Base-by-base conservation (phyloP, 2,113 vertebrate species). In the Eretmochelys imbricata region DNA sequence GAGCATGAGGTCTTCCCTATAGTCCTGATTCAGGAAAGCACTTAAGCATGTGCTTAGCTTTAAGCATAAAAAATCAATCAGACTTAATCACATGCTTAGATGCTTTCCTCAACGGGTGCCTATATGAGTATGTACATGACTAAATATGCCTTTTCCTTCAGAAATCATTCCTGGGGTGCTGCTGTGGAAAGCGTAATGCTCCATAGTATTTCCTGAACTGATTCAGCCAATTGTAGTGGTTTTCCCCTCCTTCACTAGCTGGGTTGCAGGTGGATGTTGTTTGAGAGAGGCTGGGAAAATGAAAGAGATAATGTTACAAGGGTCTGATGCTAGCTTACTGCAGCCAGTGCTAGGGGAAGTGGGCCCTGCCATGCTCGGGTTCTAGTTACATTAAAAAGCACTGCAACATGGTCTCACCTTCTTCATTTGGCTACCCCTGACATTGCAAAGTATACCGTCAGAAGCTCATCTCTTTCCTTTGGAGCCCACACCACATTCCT, bases 141-240 rank as follows among this genome's bases (percentile, higher is more conserved):
- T 92, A 62, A 62, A 62, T 29, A 29, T 6, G 84, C 53, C 38
- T 95, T 62, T 88, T 14, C 87, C 54, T 31, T 51, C 83, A n/a
- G 54, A 12, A 62, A 62, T 62, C 82, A n/a, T 9, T 96, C 83
- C 1, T 50, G 16, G 29, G 19, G 19, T 22, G 19, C 8, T 69
- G 55, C 82, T 57, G 59, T 93, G 86, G 57, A 95, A 94, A 94
- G 83, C 27, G 84, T 79, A 90, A 80, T 90, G 85, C 93, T 87
- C 91, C 38, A 84, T 29, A 84, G 25, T 51, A 78, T 51, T 83
- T 84, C 81, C 65, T 49, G 19, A 29, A 10, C 65, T 95, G 90
- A 96, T 82, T 92, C 80, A 95, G 83, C 87, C 94, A 16, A 89
- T 91, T 89, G 54, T 46, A 29, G 42, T 4, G 59, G 93, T 93